A percentile compares a stretch with the other conserved stretches of the same genome.
phyloP scores from a whole-genome alignment of 2,888 invertebrate species.

The Penaeus monodon region DNA sequence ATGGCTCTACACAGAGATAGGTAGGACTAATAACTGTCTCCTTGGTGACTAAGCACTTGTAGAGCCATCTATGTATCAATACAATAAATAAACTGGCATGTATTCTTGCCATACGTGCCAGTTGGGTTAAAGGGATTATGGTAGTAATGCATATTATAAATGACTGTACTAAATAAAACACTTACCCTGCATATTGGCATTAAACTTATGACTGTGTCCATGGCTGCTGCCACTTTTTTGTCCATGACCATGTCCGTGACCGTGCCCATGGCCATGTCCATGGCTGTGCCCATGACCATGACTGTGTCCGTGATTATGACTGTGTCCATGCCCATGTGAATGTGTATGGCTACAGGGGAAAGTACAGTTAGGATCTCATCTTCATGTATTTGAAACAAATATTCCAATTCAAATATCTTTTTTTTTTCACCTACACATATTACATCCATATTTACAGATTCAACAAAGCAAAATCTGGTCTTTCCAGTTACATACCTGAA shows the following conservation, averaged over 20 bases:
- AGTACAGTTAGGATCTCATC: no score
- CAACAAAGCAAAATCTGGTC: neutral
- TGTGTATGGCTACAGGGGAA: conserved; percentile 67
- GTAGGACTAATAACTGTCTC: no score
- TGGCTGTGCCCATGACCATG: conserved; percentile 66
- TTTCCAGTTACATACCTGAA: conserved; percentile 68
- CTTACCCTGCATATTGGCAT: conserved; percentile 74
- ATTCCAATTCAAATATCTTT: no score
- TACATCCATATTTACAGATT: no score
- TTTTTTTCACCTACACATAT: no score
- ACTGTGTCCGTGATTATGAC: conserved; percentile 66
- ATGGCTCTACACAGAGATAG: no score
- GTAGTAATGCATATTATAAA: neutral
- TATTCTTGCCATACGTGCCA: no score
- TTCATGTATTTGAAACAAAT: no score
- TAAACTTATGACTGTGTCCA: conserved; percentile 70
- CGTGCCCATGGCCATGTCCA: conserved; percentile 67
- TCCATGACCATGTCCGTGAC: conserved; percentile 69
- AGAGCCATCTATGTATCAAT: no score
- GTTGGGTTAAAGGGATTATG: no score
- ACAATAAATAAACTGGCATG: no score
- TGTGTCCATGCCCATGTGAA: conserved; percentile 64
- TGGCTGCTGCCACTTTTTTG: conserved; percentile 67
- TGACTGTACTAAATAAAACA: conserved; percentile 7
- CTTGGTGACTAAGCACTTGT: no score